Evolutionary conservation across 2,797 vertebrate genomes (phyloP).

Genomic region (Smutsia gigantea): DNA sequence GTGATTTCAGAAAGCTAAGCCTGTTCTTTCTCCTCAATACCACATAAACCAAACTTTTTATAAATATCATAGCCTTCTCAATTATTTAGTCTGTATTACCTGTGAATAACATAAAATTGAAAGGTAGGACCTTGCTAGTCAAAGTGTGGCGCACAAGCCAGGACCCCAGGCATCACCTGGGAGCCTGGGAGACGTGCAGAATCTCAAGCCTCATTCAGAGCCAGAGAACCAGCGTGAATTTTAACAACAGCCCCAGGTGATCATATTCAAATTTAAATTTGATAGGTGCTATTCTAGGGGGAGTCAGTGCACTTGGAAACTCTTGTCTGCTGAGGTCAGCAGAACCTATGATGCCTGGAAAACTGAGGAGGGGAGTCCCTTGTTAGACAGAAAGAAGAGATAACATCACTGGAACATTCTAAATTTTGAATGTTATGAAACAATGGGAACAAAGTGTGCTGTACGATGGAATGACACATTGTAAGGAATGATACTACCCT

Average conservation of each 20-base stretch:
- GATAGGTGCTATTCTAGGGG: not conserved
- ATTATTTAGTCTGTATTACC: not conserved
- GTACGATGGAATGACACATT: not conserved
- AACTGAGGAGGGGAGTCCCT: not conserved
- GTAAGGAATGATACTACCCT: not conserved
- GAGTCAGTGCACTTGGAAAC: not conserved
- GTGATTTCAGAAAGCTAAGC: not conserved
- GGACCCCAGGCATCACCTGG: not conserved
- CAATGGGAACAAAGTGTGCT: constrained; percentile 22
- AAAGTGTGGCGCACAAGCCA: not conserved
- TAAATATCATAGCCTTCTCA: not conserved
- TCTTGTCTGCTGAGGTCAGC: not conserved
- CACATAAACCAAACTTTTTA: not conserved
- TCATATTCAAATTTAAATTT: not conserved
- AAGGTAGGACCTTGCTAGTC: not conserved
- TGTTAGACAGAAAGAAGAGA: not conserved
- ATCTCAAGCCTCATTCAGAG: not conserved
- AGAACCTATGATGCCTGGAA: not conserved
- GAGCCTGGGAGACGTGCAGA: not conserved
- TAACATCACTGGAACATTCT: not conserved
- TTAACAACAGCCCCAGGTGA: not conserved
- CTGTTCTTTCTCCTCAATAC: not conserved
- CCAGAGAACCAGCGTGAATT: not conserved
- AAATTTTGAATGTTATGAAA: constrained; percentile 40
- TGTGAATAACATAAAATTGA: not conserved